Evolutionary conservation across 2,888 invertebrate species (phyloP), one percentile per base, ranked within the genome.

Genomic region (Ophion ellenae): DNA sequence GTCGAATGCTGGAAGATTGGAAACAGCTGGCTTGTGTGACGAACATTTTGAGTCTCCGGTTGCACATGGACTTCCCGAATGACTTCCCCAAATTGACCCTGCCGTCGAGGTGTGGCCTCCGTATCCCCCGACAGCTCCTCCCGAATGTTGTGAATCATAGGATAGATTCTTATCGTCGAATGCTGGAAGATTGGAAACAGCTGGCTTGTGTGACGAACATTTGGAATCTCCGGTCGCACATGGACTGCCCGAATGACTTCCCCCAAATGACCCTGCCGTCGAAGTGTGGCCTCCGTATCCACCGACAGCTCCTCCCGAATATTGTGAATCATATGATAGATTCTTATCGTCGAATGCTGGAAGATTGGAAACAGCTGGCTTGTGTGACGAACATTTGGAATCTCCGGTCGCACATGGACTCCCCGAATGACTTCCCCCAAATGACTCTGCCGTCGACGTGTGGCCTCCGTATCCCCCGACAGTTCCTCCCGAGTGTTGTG

Each of bases 341-440:
- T 67, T 57, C 66, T 24, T n/a, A 24, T 64, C 2, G 11, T 66
- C 57, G n/a, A 53, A 53, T 36, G 73, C 64, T 66, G 63, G 32
- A 6, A 71, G 17, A 73, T 73, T 73, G 28, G 80, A 80, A 9
- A 59, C 74, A 74, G 66, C 59, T 4, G 75, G 75, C 66, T 76
- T 76, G 47, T 76, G 3, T n/a, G 28, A 0, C 3, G 24, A 45
- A 47, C 76, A 76, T 76, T 64, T 64, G 14, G 28, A 76, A 14
- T 45, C 66, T 66, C 76, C 76, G 14, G 0, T 20, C 17, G 64
- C 76, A 24, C 76, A 76, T 20, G 66, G 63, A 36, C n/a, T 64
- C 40, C 17, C 66, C 17, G 36, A 17, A 28, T 66, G 66, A 66
- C 14, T 36, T 71, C 71, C 71, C 28, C 28, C 57, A 45, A 40